Evolutionary conservation across 2,888 invertebrate species (phyloP).

Genomic region (Pseudococcus jackbeardsleyi): DNA sequence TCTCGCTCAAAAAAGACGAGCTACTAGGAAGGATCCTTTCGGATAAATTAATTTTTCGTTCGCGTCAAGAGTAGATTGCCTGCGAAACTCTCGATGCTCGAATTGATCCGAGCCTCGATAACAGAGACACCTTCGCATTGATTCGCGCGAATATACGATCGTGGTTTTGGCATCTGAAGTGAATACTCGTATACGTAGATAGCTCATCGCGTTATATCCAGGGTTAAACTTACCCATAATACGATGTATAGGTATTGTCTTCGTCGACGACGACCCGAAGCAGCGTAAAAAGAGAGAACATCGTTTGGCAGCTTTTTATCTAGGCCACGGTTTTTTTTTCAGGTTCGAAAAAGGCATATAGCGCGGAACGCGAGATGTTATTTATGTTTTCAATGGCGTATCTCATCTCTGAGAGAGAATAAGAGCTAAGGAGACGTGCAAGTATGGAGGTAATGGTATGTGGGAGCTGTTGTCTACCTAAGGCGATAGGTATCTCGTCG

Average conservation of each 20-base stretch:
- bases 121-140: neutral
- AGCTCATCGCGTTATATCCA: neutral
- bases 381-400: slow-evolving; percentile 1
- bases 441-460: neutral
- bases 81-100: neutral
- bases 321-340: neutral
- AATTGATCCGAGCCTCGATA: slow-evolving; percentile 10
- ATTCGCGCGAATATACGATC: neutral
- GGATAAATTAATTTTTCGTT: slow-evolving; percentile 3
- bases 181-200: neutral
- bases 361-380: neutral
- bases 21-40: neutral
- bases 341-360: neutral
- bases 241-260: neutral
- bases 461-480: neutral
- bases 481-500: neutral
- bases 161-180: slow-evolving; percentile 3
- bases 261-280: neutral
- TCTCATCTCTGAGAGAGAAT: neutral
- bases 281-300: neutral
- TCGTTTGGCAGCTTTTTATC: slow-evolving; percentile 3
- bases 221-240: neutral
- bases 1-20: slow-evolving; percentile 1
- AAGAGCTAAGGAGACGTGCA: neutral
- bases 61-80: neutral